These are phyloP conservation scores for Ormyrus pomaceus DNA, from an alignment of 2,888 invertebrate genomes.

Conservation along the genomic window DNA sequence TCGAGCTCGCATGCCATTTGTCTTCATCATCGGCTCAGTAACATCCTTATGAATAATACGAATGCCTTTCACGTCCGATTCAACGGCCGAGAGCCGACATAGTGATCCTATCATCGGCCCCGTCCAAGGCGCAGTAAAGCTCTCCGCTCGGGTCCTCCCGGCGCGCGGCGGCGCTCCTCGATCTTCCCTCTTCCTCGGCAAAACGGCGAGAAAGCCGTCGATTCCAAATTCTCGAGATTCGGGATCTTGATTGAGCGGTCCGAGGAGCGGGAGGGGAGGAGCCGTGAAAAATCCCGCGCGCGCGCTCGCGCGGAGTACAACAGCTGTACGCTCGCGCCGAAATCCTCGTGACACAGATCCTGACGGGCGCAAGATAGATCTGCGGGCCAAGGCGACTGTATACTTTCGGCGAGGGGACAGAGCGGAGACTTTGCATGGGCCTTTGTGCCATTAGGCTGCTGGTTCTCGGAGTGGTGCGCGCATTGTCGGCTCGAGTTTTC, in stretches of 20 bases:
- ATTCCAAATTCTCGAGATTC: conserved; percentile 48
- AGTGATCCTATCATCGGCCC: conserved; percentile 53
- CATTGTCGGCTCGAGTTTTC: conserved; percentile 59
- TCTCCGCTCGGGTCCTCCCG: conserved; percentile 19
- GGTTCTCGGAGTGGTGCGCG: conserved; percentile 29
- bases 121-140: neutral
- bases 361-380: conserved; percentile 59
- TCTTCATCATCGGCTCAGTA: conserved; percentile 53
- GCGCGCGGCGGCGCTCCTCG: neutral
- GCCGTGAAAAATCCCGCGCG: conserved; percentile 28
- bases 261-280: neutral
- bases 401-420: conserved; percentile 10
- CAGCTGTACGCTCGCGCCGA: conserved; percentile 48
- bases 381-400: no score
- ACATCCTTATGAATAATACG: conserved; percentile 52
- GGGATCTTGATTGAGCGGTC: conserved; percentile 52
- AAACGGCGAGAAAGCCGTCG: conserved; percentile 7
- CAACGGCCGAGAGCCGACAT: conserved; percentile 42
- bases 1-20: conserved; percentile 47
- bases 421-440: conserved; percentile 40
- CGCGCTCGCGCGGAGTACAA: neutral
- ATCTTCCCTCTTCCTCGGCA: conserved; percentile 3
- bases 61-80: conserved; percentile 53
- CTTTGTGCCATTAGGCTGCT: conserved; percentile 35
- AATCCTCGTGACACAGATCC: conserved; percentile 57